phyloP scores from a whole-genome alignment of 1,140 invertebrate species.

The Rhagoletis zephyria region DNA sequence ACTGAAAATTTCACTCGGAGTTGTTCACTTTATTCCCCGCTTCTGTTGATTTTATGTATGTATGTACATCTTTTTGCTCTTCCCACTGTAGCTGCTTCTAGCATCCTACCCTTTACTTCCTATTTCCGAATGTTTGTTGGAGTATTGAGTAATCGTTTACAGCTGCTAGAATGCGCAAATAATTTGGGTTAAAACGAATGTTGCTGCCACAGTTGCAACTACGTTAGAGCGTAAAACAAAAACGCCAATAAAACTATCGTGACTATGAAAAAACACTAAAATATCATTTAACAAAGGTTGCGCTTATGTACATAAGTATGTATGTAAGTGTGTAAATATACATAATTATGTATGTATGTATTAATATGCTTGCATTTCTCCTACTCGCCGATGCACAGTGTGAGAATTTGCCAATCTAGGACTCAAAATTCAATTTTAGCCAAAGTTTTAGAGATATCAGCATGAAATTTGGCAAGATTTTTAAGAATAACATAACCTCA shows the following conservation, averaged over 20 bases:
- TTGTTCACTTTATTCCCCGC: not conserved
- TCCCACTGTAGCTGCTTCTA: not conserved
- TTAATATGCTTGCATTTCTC: not conserved
- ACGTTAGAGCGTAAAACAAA: not conserved
- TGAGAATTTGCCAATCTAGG: too few relatives aligned
- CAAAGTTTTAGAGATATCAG: too few relatives aligned
- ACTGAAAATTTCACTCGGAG: not conserved
- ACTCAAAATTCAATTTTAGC: too few relatives aligned
- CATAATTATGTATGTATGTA: not conserved
- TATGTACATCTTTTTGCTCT: not conserved
- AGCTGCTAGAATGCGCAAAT: constrained; percentile 53
- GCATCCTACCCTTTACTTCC: not conserved
- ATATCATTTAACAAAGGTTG: constrained; percentile 26
- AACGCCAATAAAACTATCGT: constrained; percentile 12
- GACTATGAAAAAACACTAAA: constrained; percentile 33
- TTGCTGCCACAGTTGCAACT: constrained; percentile 40
- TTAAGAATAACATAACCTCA: too few relatives aligned
- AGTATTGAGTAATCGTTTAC: constrained; percentile 52
- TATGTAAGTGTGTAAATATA: not conserved
- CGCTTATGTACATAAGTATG: not conserved
- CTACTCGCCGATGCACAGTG: not conserved
- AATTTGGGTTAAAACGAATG: constrained; percentile 22
- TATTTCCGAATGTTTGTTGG: not conserved
- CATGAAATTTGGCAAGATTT: too few relatives aligned
- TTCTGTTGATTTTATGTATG: not conserved